Conservation (phyloP, 2,113 vertebrate genomes). For the Malurus elegans region DNA sequence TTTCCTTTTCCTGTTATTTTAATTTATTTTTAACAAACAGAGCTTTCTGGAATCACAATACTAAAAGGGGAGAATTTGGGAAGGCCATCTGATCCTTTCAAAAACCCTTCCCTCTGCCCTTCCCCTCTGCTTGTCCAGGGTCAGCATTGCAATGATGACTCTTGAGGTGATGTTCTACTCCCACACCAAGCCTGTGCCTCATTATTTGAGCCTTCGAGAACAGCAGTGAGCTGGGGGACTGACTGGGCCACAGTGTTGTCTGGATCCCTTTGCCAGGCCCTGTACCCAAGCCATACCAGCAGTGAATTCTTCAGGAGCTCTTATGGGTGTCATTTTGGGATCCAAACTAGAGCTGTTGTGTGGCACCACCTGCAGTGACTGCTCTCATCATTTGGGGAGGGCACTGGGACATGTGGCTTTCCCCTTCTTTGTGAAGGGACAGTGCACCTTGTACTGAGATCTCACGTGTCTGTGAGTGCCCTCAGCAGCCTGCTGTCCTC, state of each 20-base stretch:
- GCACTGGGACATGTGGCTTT: accelerated
- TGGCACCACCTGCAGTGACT: not conserved
- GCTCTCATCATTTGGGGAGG: accelerated
- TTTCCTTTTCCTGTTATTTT: not conserved
- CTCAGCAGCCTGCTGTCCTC: not conserved
- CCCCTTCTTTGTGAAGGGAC: not conserved
- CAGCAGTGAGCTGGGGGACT: not conserved
- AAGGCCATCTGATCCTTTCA: not conserved
- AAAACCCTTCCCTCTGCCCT: not conserved
- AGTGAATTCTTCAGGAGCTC: not conserved
- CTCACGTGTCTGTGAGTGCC: not conserved
- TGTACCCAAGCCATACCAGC: not conserved
- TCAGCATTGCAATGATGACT: not conserved
- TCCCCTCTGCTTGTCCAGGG: not conserved
- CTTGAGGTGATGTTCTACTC: not conserved
- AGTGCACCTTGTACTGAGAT: not conserved
- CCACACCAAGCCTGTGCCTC: not conserved
- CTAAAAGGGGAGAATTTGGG: not conserved
- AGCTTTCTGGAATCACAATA: slow-evolving; percentile 8
- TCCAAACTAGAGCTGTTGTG: not conserved
- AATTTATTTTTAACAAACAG: not conserved
- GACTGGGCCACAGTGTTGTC: not conserved
- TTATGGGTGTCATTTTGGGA: not conserved
- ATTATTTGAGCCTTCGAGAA: not conserved
- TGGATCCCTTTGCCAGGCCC: not conserved